Conservation (phyloP, 2,797 vertebrate genomes). For the Gymnocypris eckloni region DNA sequence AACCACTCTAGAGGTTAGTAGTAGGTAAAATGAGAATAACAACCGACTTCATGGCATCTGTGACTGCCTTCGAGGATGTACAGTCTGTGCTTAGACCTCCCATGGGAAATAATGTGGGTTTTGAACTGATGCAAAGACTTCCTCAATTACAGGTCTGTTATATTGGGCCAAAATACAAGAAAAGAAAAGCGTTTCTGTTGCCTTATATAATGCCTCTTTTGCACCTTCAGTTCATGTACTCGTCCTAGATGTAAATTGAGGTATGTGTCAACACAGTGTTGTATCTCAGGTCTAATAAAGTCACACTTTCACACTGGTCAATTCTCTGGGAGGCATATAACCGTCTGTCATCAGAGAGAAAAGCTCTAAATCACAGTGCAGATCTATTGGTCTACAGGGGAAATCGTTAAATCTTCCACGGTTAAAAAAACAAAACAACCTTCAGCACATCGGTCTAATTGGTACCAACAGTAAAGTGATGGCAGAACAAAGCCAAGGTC, state of each 20-base stretch:
- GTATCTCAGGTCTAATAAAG: constrained; percentile 4
- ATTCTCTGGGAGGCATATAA: constrained; percentile 37
- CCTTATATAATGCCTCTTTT: background rate
- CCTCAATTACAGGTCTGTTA: constrained; percentile 6
- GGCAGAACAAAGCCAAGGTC: constrained; percentile 15
- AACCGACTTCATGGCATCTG: constrained; percentile 19
- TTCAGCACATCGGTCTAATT: constrained; percentile 29
- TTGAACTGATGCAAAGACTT: constrained; percentile 23
- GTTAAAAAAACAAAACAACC: background rate
- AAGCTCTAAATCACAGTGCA: constrained; percentile 48
- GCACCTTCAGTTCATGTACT: background rate
- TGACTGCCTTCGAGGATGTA: constrained; percentile 11
- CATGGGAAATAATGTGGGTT: constrained; percentile 43
- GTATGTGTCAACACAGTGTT: background rate
- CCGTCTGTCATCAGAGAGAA: constrained; percentile 44
- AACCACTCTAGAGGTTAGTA: constrained; percentile 17
- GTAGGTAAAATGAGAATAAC: constrained; percentile 26
- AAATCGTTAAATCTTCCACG: background rate
- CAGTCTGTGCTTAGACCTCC: background rate
- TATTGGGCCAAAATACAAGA: background rate
- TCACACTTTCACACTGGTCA: constrained; percentile 13
- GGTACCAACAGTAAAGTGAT: constrained; percentile 24
- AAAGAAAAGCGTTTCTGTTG: background rate
- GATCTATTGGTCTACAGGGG: constrained; percentile 5
- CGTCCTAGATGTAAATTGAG: background rate